Conservation (phyloP, 1,140 invertebrate species). For the Micrasema minimum region DNA sequence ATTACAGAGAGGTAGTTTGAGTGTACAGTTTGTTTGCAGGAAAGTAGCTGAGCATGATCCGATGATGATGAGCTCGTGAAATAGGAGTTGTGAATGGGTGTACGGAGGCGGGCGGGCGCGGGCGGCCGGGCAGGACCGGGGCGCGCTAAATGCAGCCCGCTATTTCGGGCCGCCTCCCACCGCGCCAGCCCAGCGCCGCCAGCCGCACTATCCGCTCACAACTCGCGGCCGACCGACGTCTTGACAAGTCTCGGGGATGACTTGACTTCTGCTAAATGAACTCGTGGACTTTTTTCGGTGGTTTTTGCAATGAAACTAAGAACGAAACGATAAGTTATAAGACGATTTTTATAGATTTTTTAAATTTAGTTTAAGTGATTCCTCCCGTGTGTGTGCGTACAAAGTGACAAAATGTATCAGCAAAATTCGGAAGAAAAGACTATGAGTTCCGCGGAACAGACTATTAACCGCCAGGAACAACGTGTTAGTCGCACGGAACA, state of each 20-base stretch:
- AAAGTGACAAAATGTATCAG: conserved; percentile 51
- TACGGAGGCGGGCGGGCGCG: background rate
- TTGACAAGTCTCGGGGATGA: conserved; percentile 83
- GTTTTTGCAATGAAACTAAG: conserved; percentile 56
- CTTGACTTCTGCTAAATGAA: conserved; percentile 81
- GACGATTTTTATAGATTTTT: conserved; percentile 44
- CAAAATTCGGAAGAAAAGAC: conserved; percentile 50
- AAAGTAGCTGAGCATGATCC: no score
- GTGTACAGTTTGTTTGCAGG: no score
- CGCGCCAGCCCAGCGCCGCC: conserved; percentile 60
- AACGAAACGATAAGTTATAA: conserved; percentile 36
- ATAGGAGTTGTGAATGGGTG: background rate
- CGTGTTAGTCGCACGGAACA: conserved; percentile 77
- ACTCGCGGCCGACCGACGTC: conserved; percentile 90
- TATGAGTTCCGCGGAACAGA: conserved; percentile 56
- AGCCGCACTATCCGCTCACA: conserved; percentile 77
- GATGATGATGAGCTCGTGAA: no score
- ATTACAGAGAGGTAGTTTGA: no score
- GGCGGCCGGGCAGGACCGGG: conserved; percentile 24
- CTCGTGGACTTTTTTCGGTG: conserved; percentile 71
- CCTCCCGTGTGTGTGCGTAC: conserved; percentile 39
- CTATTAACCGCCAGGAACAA: conserved; percentile 69
- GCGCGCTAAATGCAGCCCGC: conserved; percentile 41
- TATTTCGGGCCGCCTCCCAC: conserved; percentile 34
- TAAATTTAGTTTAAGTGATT: conserved; percentile 40